Conservation (phyloP, 2,113 vertebrate species). For the Noctilio leporinus region DNA sequence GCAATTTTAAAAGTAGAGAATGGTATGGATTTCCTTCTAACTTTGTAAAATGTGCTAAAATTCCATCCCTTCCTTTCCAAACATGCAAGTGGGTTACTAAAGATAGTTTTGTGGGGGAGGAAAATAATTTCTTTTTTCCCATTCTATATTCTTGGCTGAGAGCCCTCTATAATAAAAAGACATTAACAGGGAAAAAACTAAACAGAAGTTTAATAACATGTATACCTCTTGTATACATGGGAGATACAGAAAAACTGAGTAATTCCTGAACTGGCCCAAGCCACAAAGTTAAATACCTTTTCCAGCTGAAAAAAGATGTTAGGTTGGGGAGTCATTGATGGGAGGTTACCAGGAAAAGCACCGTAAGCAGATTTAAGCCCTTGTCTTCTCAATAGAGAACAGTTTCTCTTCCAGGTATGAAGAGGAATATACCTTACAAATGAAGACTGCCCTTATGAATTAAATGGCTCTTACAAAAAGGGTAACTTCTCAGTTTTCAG, state of each 20-base stretch:
- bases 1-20: not conserved
- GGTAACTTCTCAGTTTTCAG: not conserved
- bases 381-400: not conserved
- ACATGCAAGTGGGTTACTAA: not conserved
- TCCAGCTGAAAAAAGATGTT: too few species aligned
- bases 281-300: too few species aligned
- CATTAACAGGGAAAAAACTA: not conserved
- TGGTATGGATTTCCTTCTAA: not conserved
- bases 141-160: not conserved
- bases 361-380: too few species aligned
- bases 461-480: not conserved
- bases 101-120: not conserved
- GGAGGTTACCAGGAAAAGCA: too few species aligned
- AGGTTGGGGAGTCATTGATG: too few species aligned
- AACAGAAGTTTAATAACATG: not conserved
- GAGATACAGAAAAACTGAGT: too few species aligned
- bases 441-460: not conserved
- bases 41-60: not conserved
- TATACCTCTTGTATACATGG: too few species aligned
- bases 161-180: not conserved
- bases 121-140: not conserved
- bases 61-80: not conserved
- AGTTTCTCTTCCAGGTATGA: not conserved
- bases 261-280: too few species aligned
- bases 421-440: not conserved